phyloP scores from a whole-genome alignment of 2,797 vertebrate genomes.

The Kryptopterus vitreolus region DNA sequence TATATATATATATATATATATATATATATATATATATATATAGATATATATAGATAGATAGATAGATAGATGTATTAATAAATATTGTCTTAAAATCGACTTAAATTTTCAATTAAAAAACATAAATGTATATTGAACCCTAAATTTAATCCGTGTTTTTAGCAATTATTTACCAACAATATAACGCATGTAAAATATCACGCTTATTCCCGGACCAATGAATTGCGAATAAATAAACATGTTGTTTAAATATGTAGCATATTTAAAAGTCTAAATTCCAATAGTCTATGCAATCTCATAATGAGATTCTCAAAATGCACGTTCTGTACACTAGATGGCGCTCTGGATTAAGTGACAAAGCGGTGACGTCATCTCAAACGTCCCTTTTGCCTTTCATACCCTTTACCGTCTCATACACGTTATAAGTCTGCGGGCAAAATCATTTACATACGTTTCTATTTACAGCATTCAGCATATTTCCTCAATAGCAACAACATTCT shows the following conservation, averaged over 20 bases:
- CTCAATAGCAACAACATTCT: no score
- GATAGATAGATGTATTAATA: no score
- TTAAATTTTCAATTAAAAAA: no score
- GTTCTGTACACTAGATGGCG: constrained; percentile 5
- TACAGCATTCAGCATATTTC: background rate
- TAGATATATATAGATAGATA: no score
- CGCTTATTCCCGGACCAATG: no score
- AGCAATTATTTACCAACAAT: background rate
- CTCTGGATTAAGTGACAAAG: background rate
- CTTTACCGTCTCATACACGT: background rate
- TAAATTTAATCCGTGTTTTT: background rate
- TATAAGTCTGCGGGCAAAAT: no score
- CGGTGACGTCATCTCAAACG: background rate
- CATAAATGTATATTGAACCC: background rate
- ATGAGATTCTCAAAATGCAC: background rate
- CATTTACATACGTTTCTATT: constrained; percentile 11
- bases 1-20: background rate
- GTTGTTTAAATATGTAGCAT: no score
- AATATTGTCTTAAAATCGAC: no score
- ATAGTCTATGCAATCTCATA: background rate
- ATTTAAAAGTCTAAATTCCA: no score
- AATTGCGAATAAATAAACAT: no score
- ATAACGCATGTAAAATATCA: background rate
- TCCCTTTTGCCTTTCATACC: background rate
- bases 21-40: no score